A percentile compares a stretch with the other conserved stretches of the same genome.
Evolutionary conservation across 2,113 vertebrate species (phyloP).

Genomic region (Sinocyclocheilus rhinocerous): DNA sequence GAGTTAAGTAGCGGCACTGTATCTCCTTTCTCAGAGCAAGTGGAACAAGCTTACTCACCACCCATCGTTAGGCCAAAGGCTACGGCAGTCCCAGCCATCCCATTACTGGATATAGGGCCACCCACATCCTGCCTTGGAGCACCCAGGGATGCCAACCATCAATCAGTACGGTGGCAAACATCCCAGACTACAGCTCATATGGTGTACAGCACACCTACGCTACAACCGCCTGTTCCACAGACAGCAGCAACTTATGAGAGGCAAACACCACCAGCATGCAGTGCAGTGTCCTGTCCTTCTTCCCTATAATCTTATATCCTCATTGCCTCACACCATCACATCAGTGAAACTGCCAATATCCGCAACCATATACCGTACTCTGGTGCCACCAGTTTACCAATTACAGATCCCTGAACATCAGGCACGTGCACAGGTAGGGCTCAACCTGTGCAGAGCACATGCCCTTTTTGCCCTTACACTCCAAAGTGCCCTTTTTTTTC

Average conservation of each 20-base stretch:
- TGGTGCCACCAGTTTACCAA: background rate
- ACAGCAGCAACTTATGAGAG: background rate
- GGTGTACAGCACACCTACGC: background rate
- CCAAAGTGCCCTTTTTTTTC: too few relatives aligned
- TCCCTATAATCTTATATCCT: background rate
- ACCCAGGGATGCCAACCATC: background rate
- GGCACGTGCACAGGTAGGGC: too few relatives aligned
- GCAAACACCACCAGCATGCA: too few relatives aligned
- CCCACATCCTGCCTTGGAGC: background rate
- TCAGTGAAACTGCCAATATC: background rate
- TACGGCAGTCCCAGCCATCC: background rate
- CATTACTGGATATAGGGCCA: background rate
- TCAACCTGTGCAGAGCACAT: too few relatives aligned
- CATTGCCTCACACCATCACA: background rate
- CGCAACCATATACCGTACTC: background rate
- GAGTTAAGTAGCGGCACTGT: background rate
- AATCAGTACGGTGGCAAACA: background rate
- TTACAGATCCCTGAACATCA: background rate
- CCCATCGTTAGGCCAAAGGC: background rate
- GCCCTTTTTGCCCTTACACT: too few relatives aligned
- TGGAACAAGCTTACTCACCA: background rate
- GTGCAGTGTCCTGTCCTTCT: background rate
- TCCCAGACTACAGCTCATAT: background rate
- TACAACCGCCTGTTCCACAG: background rate
- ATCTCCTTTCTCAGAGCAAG: background rate